These are phyloP conservation scores for Megaleporinus macrocephalus DNA, from an alignment of 2,113 vertebrate species.

Conservation along the genomic window DNA sequence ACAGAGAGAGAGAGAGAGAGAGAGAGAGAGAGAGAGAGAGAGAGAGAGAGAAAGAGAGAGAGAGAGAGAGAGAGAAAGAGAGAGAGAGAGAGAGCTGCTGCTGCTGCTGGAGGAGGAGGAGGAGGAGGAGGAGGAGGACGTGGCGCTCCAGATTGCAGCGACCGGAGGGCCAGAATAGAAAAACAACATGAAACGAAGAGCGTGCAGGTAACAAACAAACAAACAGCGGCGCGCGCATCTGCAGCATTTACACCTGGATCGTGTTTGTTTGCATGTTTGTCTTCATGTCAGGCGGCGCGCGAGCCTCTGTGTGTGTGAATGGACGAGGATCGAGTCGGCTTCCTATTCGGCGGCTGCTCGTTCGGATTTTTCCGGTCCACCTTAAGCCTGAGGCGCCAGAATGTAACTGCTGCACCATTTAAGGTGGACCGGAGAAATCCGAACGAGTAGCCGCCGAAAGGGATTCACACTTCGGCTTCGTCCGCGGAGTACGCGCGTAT, in stretches of 20 bases:
- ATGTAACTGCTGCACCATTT: too few relatives aligned
- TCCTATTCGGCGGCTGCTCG: too few relatives aligned
- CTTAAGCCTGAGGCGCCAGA: too few relatives aligned
- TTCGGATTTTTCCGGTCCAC: too few relatives aligned
- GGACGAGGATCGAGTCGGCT: too few relatives aligned
- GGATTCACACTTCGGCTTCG: not conserved
- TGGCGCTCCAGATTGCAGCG: constrained; percentile 72
- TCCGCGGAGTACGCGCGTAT: too few relatives aligned
- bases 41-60: constrained; percentile 50
- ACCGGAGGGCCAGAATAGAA: constrained; percentile 41
- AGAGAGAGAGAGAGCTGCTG: constrained; percentile 49
- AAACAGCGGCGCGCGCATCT: not conserved
- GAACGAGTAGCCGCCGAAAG: too few relatives aligned
- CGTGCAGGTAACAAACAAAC: constrained; percentile 72
- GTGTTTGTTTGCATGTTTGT: constrained; percentile 34
- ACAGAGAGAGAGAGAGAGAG: constrained; percentile 48
- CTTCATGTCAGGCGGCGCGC: not conserved
- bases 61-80: constrained; percentile 52
- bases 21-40: constrained; percentile 55
- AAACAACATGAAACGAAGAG: constrained; percentile 67
- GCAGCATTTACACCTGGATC: not conserved
- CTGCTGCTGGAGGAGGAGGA: not conserved
- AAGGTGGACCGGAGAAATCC: too few relatives aligned
- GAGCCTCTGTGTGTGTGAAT: too few relatives aligned
- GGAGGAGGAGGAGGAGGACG: constrained; percentile 75